Evolutionary conservation across 2,113 vertebrate genomes (phyloP).

Genomic region (Onychostoma macrolepis): DNA sequence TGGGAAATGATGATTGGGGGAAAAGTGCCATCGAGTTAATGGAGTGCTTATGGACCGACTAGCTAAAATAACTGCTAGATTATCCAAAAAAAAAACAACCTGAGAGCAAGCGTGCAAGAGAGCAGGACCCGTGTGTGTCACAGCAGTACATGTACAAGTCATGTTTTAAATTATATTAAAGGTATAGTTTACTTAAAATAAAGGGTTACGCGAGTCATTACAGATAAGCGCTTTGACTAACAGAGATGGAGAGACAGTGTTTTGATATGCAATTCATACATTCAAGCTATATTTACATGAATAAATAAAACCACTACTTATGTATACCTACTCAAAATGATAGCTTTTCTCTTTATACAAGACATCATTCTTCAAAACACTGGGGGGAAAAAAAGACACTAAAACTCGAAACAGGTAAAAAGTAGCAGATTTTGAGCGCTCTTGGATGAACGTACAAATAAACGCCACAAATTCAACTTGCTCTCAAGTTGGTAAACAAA

Average conservation of each 20-base stretch:
- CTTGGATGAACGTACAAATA: constrained; percentile 55
- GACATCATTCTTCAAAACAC: constrained; percentile 59
- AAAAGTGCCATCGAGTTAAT: constrained; percentile 50
- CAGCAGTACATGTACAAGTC: constrained; percentile 61
- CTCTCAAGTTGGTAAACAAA: constrained; percentile 60
- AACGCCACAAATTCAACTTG: constrained; percentile 65
- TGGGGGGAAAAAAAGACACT: constrained; percentile 36
- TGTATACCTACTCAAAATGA: constrained; percentile 55
- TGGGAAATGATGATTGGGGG: not conserved
- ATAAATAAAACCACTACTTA: constrained; percentile 79
- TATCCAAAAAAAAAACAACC: constrained; percentile 3
- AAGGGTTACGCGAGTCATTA: not conserved
- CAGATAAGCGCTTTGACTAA: not conserved
- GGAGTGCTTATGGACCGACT: constrained; percentile 73
- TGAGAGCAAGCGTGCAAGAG: constrained; percentile 73
- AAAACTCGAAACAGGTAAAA: constrained; percentile 50
- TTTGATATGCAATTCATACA: constrained; percentile 65
- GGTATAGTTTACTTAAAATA: constrained; percentile 54
- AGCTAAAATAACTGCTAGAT: constrained; percentile 29
- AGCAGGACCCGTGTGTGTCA: constrained; percentile 49
- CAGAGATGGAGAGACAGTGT: constrained; percentile 55
- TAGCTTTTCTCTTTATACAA: constrained; percentile 62
- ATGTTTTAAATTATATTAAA: constrained; percentile 53
- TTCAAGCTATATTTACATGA: constrained; percentile 75
- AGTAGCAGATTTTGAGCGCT: constrained; percentile 64